Conservation (phyloP, 2,888 invertebrate genomes). For the Linyphia triangularis region DNA sequence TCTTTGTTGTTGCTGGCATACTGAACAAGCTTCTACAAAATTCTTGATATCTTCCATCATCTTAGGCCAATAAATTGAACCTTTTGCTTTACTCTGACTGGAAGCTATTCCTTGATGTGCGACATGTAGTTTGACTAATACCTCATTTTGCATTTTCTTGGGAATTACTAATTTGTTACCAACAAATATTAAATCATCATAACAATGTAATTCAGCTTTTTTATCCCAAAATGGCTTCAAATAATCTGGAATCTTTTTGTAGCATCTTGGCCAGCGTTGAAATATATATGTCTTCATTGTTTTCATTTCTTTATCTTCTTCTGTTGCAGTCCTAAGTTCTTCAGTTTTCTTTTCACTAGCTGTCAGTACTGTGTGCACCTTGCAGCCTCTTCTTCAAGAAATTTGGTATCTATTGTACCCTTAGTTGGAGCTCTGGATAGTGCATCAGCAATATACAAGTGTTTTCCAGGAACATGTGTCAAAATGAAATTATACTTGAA, state of each 20-base stretch:
- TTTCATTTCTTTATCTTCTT: background rate
- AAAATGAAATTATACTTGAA: conserved; percentile 7
- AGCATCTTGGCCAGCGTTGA: background rate
- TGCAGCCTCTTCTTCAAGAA: background rate
- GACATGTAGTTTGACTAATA: background rate
- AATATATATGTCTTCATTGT: background rate
- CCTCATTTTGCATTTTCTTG: background rate
- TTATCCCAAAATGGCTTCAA: background rate
- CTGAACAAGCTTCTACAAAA: background rate
- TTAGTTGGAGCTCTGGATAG: background rate
- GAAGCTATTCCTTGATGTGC: background rate
- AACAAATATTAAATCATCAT: background rate
- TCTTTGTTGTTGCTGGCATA: background rate
- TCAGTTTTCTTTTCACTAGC: background rate
- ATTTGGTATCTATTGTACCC: background rate
- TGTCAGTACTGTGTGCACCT: background rate
- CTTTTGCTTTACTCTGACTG: background rate
- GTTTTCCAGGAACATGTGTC: conserved; percentile 9
- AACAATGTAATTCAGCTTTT: background rate
- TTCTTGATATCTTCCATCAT: background rate
- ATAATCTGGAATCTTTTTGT: background rate
- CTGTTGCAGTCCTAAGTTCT: background rate
- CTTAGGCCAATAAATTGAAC: background rate
- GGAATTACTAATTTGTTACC: background rate
- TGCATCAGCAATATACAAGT: conserved; percentile 10